Evolutionary conservation across 2,113 vertebrate genomes (phyloP).

Genomic region (Merops nubicus): DNA sequence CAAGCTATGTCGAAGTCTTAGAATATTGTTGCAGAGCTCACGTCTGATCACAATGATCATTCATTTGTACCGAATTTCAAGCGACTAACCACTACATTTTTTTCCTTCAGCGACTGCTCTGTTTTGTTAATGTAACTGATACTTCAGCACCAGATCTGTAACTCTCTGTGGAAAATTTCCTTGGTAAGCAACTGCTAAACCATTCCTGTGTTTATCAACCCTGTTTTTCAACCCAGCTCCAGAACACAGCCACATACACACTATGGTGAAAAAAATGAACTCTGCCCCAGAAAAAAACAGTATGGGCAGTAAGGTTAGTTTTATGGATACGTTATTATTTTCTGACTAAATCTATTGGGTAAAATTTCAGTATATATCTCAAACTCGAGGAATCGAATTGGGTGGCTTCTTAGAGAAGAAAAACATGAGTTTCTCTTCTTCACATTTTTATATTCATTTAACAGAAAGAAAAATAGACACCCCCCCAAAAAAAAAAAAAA

Average conservation of each 20-base stretch:
- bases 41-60: not conserved
- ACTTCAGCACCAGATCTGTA: not conserved
- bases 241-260: not conserved
- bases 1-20: slow-evolving; percentile 5
- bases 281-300: accelerated
- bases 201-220: not conserved
- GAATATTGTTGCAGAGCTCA: not conserved
- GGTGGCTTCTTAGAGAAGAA: not conserved
- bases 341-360: not conserved
- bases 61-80: not conserved
- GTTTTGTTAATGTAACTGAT: not conserved
- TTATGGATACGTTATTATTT: not conserved
- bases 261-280: not conserved
- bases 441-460: not conserved
- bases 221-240: not conserved
- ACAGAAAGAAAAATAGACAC: not conserved
- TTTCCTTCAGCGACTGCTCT: not conserved
- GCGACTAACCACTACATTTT: not conserved
- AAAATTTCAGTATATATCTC: not conserved
- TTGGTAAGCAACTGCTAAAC: not conserved
- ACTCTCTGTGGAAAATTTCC: not conserved
- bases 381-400: not conserved
- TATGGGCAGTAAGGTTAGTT: not conserved
- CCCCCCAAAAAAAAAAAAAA: too few species aligned
- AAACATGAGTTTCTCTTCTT: not conserved